These are phyloP conservation scores for Philopedon plagiatum DNA, from an alignment of 2,888 invertebrate genomes.

Conservation along the genomic window DNA sequence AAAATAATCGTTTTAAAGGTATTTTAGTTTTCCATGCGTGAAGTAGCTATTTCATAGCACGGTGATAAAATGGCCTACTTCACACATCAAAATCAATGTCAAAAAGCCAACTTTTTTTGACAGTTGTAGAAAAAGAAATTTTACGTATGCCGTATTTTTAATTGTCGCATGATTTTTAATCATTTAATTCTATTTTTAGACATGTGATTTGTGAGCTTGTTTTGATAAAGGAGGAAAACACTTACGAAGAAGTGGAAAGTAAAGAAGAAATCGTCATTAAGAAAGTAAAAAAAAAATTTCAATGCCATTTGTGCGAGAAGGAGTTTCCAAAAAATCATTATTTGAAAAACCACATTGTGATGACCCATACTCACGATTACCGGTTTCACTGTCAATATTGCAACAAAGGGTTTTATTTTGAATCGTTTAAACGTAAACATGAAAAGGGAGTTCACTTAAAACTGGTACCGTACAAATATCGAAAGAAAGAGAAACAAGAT, in stretches of 20 bases:
- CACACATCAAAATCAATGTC: too few relatives aligned
- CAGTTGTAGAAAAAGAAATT: too few relatives aligned
- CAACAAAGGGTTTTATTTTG: slow-evolving; percentile 65
- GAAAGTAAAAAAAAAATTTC: background rate
- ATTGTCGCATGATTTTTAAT: too few relatives aligned
- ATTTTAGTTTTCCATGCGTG: too few relatives aligned
- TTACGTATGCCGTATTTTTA: too few relatives aligned
- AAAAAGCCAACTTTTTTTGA: too few relatives aligned
- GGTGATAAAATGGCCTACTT: too few relatives aligned
- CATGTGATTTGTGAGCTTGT: background rate
- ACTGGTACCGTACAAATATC: background rate
- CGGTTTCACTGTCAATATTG: slow-evolving; percentile 69
- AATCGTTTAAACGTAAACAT: slow-evolving; percentile 4
- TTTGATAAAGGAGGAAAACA: background rate
- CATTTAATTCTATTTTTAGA: slow-evolving; percentile 10
- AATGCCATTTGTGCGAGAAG: slow-evolving; percentile 2
- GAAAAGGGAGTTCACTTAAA: slow-evolving; percentile 15
- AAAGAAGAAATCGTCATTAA: background rate
- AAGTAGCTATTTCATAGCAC: too few relatives aligned
- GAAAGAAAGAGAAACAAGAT: slow-evolving; percentile 27
- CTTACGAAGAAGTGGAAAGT: background rate
- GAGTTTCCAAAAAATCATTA: slow-evolving; percentile 6
- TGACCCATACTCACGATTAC: slow-evolving; percentile 55
- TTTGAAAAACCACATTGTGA: slow-evolving; percentile 17
- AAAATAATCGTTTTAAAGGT: too few relatives aligned